These are phyloP conservation scores for Drosophila ogumai DNA, from an alignment of 1,140 invertebrate genomes.

Conservation along the genomic window DNA sequence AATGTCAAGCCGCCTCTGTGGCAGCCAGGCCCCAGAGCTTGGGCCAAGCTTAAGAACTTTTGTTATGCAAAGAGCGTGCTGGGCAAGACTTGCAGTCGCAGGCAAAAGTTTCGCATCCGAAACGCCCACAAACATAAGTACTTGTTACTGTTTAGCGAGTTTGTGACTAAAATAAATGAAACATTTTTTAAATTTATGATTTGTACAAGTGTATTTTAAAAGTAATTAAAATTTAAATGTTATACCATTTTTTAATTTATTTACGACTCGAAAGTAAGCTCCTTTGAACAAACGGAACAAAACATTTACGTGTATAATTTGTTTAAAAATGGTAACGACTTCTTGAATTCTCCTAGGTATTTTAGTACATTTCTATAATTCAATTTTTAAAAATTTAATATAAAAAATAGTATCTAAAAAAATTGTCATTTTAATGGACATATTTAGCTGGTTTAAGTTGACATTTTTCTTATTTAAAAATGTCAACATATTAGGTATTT, in stretches of 20 bases:
- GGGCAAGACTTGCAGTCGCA: conserved; percentile 35
- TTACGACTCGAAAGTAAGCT: background rate
- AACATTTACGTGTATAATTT: too few relatives aligned
- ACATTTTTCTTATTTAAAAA: too few relatives aligned
- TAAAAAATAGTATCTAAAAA: too few relatives aligned
- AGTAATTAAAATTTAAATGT: too few relatives aligned
- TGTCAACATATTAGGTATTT: too few relatives aligned
- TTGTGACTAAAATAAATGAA: background rate
- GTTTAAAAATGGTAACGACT: too few relatives aligned
- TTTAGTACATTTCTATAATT: too few relatives aligned
- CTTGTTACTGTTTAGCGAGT: conserved; percentile 56
- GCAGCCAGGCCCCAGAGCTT: conserved; percentile 8
- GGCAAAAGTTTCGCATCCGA: conserved; percentile 33
- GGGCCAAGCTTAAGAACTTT: conserved; percentile 68
- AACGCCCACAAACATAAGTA: conserved; percentile 47
- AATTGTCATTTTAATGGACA: too few relatives aligned
- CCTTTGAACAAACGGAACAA: too few relatives aligned
- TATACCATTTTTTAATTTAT: background rate
- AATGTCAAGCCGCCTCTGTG: conserved; percentile 61
- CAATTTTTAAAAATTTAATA: too few relatives aligned
- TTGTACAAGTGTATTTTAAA: background rate
- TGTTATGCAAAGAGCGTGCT: conserved; percentile 74
- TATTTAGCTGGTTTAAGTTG: too few relatives aligned
- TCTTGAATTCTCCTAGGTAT: too few relatives aligned
- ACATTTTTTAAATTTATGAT: background rate